Base-by-base conservation (phyloP, 2,888 invertebrate species). In the Nyleta sp. region DNA sequence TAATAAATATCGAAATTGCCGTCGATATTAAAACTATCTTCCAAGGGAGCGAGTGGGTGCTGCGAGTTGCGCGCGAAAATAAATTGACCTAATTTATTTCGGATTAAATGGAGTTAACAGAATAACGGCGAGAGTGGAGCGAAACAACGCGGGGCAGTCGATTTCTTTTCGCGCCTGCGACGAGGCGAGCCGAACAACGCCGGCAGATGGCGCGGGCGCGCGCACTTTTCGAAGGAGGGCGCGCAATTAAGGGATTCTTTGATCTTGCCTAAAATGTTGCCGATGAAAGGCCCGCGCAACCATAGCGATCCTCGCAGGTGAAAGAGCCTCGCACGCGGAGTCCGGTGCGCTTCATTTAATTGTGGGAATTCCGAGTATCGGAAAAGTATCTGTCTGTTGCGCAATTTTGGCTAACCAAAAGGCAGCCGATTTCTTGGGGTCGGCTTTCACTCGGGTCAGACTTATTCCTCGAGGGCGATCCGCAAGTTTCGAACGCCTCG, bases 231-330 rank as follows among this genome's bases (percentile, higher is more conserved):
- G 76, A 59, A 72, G 78, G 46, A 13, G 18, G 60, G 80, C 78
- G 80, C 76, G 75, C 84, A 87, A 85, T 86, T 83, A 86, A 84
- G 78, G 82, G 85, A 88, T 88, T 88, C 89, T 89, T 89, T 89
- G 89, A 89, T 89, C 87, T 89, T 87, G 82, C 76, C 85, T 84
- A 85, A 88, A 88, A 88, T 85, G 87, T 84, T 85, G 82, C 48
- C 84, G 86, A 81, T 89, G 87, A 89, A 89, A 89, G 88, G 86
- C 86, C 80, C 83, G 83, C 83, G 85, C 83, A 86, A 85, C 84
- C 84, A 85, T 83, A 85, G 85, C 86, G 85, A 88, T 88, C 86
- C 80, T 85, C 83, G 84, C 87, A 88, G 89, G 89, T 89, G 88
- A 87, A 86, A 74, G 81, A 77, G 82, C 81, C 71, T 78, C 82